Evolutionary conservation across 2,888 invertebrate species (phyloP).

Genomic region (Antheraea yamamai): DNA sequence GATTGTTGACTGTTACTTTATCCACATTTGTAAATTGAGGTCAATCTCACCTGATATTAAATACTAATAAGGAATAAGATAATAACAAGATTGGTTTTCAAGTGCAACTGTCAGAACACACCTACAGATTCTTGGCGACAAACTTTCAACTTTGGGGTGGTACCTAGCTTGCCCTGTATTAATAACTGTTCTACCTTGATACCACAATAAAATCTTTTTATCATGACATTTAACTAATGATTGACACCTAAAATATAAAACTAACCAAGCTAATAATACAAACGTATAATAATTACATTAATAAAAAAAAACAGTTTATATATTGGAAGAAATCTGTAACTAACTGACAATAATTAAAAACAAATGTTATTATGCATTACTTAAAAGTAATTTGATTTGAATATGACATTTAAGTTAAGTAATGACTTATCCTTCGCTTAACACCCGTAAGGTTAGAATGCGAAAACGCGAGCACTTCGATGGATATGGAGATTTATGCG

Average conservation of each 20-base stretch:
- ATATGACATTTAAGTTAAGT: neutral
- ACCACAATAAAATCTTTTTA: too few relatives aligned
- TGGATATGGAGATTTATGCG: neutral
- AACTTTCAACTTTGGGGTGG: too few relatives aligned
- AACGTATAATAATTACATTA: neutral
- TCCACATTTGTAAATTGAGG: too few relatives aligned
- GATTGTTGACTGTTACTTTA: too few relatives aligned
- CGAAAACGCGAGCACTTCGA: neutral
- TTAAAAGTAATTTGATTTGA: neutral
- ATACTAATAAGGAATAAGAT: too few relatives aligned
- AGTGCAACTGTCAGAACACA: too few relatives aligned
- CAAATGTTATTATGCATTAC: neutral
- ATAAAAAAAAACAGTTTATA: neutral
- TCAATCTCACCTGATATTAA: too few relatives aligned
- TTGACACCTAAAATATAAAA: neutral
- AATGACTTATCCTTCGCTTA: slow-evolving; percentile 8
- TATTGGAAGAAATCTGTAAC: neutral
- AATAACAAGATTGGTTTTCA: too few relatives aligned
- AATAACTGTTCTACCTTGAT: too few relatives aligned
- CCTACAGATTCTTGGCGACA: too few relatives aligned
- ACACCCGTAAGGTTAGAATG: neutral
- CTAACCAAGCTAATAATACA: neutral
- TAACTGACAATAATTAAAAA: neutral
- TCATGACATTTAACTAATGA: too few relatives aligned
- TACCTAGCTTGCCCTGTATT: too few relatives aligned